Conservation (phyloP, 2,797 vertebrate species). For the Sebastes hubbsi region DNA sequence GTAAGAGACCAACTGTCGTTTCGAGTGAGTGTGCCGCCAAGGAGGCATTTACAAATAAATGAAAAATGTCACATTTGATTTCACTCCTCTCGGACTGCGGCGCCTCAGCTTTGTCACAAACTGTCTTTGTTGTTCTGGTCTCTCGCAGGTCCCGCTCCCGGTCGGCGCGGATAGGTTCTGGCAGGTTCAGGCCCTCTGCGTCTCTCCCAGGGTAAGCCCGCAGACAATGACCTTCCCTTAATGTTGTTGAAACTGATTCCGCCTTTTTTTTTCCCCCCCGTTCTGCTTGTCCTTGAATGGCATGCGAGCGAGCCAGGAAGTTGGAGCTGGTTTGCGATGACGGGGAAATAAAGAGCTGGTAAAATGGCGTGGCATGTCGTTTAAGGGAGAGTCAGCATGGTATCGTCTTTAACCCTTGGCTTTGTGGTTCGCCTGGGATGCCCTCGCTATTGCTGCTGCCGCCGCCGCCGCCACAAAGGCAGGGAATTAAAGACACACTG, state of each 20-base stretch:
- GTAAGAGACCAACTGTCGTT: conserved; percentile 92
- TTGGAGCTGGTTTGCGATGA: conserved; percentile 65
- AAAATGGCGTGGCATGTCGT: conserved; percentile 80
- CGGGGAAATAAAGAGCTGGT: conserved; percentile 68
- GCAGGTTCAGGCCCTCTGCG: conserved; percentile 81
- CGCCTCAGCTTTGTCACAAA: conserved; percentile 95
- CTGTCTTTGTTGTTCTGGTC: conserved; percentile 91
- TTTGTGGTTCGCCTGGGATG: conserved; percentile 67
- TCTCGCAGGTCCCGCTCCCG: conserved; percentile 84
- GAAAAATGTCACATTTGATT: conserved; percentile 99
- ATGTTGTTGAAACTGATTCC: conserved; percentile 76
- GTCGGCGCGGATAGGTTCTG: conserved; percentile 86
- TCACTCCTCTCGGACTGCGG: conserved; percentile 84
- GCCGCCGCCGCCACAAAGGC: conserved; percentile 40
- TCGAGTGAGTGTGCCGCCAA: conserved; percentile 93
- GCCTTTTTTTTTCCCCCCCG: conserved; percentile 48
- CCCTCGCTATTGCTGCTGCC: conserved; percentile 45
- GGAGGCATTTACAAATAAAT: conserved; percentile 99
- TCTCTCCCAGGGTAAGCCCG: conserved; percentile 84
- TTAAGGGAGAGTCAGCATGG: conserved; percentile 65
- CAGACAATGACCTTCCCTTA: conserved; percentile 85
- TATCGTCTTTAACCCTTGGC: conserved; percentile 77
- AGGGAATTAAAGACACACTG: conserved; percentile 67
- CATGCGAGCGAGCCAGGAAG: conserved; percentile 71
- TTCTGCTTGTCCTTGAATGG: conserved; percentile 65